Evolutionary conservation across 2,888 invertebrate genomes (phyloP), one percentile per base, ranked within the genome.

Genomic region (Agriopis leucophaearia): DNA sequence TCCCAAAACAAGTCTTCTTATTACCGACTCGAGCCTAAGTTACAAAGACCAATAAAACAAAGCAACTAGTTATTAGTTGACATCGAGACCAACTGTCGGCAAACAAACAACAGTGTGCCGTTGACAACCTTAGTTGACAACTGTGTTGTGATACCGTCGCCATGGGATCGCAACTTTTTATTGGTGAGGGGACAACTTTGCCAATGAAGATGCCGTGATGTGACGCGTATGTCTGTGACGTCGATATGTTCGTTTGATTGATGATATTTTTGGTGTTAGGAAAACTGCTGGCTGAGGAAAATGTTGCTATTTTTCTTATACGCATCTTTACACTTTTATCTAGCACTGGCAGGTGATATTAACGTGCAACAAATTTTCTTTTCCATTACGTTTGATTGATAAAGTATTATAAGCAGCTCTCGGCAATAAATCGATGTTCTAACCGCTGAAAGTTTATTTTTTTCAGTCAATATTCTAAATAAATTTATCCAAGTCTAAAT

Each of bases 141-240:
- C 48, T 47, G 15, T 45, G 55, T 55, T 44, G 55, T 44, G 55
- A 42, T 55, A 42, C 64, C 66, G 72, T 63, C 71, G 66, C 70
- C 62, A 64, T 64, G 74, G 72, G 74, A 74, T 60, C 51, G 18
- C 47, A 47, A 64, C 36, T 64, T 63, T 59, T 68, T 68, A 55
- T 55, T 55, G 10, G 56, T 13, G 44, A 45, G 44, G 44, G 13
- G 35, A 7, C 47, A 47, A 47, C 8, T 40, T 50, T 12, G 8
- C 42, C 40, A 45, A 62, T 62, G 62, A 57, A 66, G 55, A 61
- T 47, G 57, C 56, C 48, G 36, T 27, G 45, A 45, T 15, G 48
- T 40, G 63, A 54, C 36, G 50, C 12, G 10, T 3, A 13, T 42
- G 55, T 18, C 13, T n/a, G 48, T 16, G 42, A 66, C 60, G 47